phyloP scores from a whole-genome alignment of 2,113 vertebrate species.

The Chrysochloris asiatica region DNA sequence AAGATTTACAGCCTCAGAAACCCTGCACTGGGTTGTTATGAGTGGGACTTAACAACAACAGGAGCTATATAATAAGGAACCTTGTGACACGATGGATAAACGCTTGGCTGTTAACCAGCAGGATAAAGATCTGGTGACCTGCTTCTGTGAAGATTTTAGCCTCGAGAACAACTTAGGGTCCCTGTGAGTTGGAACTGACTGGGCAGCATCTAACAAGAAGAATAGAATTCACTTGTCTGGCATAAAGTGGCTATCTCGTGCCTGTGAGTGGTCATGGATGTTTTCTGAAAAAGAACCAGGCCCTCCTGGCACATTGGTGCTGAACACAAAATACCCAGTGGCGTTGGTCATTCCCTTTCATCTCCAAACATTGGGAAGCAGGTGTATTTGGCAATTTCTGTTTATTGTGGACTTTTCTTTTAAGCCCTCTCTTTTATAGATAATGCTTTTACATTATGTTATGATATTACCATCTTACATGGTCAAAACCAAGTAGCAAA shows the following conservation, averaged over 20 bases:
- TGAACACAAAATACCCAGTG: too few species aligned
- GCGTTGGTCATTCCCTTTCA: too few species aligned
- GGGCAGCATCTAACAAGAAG: neutral
- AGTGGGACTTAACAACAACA: too few species aligned
- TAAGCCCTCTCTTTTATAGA: neutral
- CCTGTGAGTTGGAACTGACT: neutral
- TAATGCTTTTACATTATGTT: neutral
- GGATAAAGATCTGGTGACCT: neutral
- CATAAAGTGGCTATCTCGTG: rapidly evolving
- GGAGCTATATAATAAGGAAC: too few species aligned
- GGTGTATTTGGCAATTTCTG: rapidly evolving
- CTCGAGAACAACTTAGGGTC: neutral
- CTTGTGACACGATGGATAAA: neutral
- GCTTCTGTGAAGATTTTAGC: neutral
- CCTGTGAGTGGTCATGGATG: rapidly evolving
- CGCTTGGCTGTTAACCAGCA: too few species aligned
- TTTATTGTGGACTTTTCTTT: rapidly evolving
- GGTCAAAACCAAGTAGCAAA: rapidly evolving
- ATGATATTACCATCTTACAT: neutral
- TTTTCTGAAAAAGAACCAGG: neutral
- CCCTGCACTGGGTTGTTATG: too few species aligned
- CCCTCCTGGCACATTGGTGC: too few species aligned
- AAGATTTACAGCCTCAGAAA: too few species aligned
- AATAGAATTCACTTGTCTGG: rapidly evolving
- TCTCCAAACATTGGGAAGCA: neutral